Conservation (phyloP, 2,797 vertebrate species). For the Eospalax fontanierii region DNA sequence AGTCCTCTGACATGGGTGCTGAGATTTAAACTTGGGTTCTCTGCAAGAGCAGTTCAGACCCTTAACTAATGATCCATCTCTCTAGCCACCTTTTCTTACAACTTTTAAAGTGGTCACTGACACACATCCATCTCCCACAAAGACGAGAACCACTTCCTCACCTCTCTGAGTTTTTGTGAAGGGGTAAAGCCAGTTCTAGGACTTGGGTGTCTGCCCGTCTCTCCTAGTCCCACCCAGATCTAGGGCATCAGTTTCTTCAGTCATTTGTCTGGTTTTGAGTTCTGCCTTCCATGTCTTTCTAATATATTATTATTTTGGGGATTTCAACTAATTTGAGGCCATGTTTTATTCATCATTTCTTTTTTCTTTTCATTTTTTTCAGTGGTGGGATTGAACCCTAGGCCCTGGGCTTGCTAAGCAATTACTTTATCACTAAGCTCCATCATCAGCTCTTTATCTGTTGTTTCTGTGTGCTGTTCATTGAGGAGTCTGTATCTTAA, state of each 20-base stretch:
- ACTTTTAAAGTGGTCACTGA: not conserved
- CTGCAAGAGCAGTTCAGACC: not conserved
- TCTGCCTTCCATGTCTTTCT: slow-evolving; percentile 11
- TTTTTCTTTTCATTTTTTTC: not conserved
- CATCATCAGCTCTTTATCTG: not conserved
- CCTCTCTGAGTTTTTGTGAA: not conserved
- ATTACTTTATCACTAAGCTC: not conserved
- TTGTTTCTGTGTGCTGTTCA: not conserved
- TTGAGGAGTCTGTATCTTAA: not conserved
- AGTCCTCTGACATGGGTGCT: too few species aligned
- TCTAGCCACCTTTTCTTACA: too few species aligned
- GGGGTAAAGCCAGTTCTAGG: not conserved
- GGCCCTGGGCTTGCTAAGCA: too few species aligned
- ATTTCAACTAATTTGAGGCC: not conserved
- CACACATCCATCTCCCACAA: not conserved
- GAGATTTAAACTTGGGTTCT: not conserved
- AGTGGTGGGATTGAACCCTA: not conserved
- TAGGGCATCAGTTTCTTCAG: not conserved
- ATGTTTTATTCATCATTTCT: not conserved
- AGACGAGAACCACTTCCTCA: not conserved
- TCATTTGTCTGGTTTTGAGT: not conserved
- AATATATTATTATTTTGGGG: not conserved
- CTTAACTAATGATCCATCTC: not conserved
- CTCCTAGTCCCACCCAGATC: not conserved
- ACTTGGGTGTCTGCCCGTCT: not conserved